Evolutionary conservation across 2,113 vertebrate species (phyloP).

Genomic region (Catharus fuscescens): DNA sequence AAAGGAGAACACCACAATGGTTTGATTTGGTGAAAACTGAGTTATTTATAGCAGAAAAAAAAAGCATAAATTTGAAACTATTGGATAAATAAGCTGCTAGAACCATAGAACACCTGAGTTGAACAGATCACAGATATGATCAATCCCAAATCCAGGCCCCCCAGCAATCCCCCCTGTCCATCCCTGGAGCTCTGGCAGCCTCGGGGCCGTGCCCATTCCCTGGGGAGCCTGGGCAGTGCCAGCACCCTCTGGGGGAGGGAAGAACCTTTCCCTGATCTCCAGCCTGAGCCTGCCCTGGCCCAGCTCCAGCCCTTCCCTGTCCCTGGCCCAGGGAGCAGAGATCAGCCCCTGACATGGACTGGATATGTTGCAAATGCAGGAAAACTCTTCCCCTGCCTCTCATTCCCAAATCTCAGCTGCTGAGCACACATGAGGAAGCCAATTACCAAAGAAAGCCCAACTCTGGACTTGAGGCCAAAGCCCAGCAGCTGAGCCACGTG

Average conservation of each 20-base stretch:
- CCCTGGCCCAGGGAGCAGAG: background rate
- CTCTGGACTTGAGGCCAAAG: background rate
- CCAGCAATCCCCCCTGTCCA: background rate
- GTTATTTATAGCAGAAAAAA: background rate
- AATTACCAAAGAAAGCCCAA: background rate
- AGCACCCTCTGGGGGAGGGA: background rate
- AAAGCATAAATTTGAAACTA: background rate
- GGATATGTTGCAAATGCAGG: accelerated
- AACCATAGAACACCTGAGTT: accelerated
- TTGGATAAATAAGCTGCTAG: background rate
- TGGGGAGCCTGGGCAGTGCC: background rate
- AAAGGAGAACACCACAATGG: accelerated
- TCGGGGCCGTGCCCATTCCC: background rate
- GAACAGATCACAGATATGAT: accelerated
- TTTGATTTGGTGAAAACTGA: background rate
- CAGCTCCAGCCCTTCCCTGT: background rate
- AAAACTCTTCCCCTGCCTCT: background rate
- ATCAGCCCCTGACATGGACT: background rate
- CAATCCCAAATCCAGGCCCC: background rate
- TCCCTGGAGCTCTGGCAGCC: background rate
- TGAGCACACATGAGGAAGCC: background rate
- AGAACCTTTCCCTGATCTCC: background rate
- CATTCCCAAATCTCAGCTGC: background rate
- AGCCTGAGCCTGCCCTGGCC: background rate
- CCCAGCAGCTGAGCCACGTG: background rate